A percentile compares a stretch with the other conserved stretches of the same genome.
Conservation (phyloP, 2,797 vertebrate genomes). For the Gallinago nigripennis region DNA sequence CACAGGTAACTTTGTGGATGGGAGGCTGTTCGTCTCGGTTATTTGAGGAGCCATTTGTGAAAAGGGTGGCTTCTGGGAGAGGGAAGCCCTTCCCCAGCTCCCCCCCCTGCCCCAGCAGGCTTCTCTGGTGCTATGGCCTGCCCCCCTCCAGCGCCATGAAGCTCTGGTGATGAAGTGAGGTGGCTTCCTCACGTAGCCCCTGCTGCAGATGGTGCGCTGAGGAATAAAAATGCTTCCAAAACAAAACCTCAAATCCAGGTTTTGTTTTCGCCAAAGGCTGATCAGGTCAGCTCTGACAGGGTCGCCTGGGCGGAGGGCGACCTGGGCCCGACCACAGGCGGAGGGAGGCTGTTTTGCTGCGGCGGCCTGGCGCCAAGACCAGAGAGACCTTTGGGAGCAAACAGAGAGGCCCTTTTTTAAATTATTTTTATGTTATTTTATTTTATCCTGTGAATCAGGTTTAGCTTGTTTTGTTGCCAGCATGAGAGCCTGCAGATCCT, state of each 20-base stretch:
- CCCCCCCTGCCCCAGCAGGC: rapidly evolving
- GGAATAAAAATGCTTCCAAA: background rate
- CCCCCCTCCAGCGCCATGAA: rapidly evolving
- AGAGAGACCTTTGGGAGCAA: background rate
- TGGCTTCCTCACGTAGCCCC: background rate
- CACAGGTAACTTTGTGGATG: background rate
- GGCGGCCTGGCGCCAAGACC: background rate
- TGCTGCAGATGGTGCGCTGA: background rate
- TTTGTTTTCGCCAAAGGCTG: background rate
- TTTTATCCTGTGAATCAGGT: background rate
- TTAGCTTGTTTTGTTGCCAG: slow-evolving; percentile 21
- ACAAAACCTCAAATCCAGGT: rapidly evolving
- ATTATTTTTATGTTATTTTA: background rate
- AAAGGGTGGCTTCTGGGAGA: background rate
- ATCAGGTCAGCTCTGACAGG: background rate
- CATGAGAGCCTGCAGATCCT: background rate
- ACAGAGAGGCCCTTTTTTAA: background rate
- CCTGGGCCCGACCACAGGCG: rapidly evolving
- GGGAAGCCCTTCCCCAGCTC: rapidly evolving
- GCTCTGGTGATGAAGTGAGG: background rate
- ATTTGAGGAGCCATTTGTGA: rapidly evolving
- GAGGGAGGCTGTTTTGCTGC: background rate
- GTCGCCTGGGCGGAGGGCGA: rapidly evolving
- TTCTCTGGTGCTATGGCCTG: background rate
- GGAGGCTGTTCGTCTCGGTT: background rate